These are phyloP conservation scores for Halcyon smyrnensis DNA, from an alignment of 2,797 vertebrate species.

Conservation along the genomic window DNA sequence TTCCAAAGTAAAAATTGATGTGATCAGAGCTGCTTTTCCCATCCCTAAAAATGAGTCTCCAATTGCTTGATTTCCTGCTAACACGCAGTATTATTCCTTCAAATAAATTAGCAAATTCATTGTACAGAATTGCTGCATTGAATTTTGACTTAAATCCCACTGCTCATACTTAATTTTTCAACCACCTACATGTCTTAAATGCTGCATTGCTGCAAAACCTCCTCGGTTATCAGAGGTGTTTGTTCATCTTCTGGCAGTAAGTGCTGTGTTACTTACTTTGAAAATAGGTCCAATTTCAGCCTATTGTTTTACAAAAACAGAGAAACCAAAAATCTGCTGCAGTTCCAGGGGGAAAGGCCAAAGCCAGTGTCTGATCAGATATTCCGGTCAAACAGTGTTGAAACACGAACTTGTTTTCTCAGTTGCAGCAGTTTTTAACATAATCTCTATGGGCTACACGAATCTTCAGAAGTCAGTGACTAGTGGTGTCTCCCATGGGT, in stretches of 20 bases:
- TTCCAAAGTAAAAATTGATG: background rate
- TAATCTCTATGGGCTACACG: background rate
- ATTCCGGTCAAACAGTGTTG: background rate
- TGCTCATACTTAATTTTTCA: background rate
- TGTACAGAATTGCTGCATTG: background rate
- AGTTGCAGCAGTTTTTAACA: slow-evolving; percentile 25
- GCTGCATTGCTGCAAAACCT: slow-evolving; percentile 7
- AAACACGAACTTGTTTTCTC: slow-evolving; percentile 56
- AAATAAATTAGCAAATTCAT: background rate
- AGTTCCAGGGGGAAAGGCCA: background rate
- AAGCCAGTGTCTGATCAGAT: background rate
- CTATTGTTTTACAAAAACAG: slow-evolving; percentile 36
- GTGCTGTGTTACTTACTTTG: slow-evolving; percentile 31
- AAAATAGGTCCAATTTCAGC: slow-evolving; percentile 52
- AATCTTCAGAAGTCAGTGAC: slow-evolving; percentile 8
- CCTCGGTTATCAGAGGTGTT: background rate
- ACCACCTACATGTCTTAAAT: slow-evolving; percentile 7
- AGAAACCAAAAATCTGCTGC: background rate
- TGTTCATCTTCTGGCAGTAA: slow-evolving; percentile 46
- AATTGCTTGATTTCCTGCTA: slow-evolving; percentile 3
- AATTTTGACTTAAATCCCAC: slow-evolving; percentile 26
- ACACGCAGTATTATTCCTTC: background rate
- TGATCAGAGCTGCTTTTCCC: background rate
- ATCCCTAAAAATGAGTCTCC: background rate
- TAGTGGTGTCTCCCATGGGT: background rate